phyloP scores from a whole-genome alignment of 2,888 invertebrate genomes.

The Tribolium freemani region DNA sequence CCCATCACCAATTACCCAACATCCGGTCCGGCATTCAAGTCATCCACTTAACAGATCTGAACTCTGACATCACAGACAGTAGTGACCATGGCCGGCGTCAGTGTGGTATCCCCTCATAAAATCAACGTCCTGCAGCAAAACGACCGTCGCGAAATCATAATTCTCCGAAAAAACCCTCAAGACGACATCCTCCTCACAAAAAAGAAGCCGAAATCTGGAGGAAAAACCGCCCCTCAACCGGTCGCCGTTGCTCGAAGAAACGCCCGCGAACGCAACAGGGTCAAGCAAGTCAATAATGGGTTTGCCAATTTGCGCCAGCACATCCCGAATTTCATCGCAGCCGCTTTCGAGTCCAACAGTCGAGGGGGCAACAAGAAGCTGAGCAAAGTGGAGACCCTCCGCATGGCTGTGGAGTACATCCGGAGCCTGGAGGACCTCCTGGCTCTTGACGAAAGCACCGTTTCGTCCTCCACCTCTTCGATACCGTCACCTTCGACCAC shows the following conservation, averaged over 20 bases:
- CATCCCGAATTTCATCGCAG: constrained; percentile 86
- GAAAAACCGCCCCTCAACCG: constrained; percentile 73
- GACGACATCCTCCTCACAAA: constrained; percentile 62
- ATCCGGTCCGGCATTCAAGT: constrained; percentile 50
- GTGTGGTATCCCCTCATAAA: constrained; percentile 73
- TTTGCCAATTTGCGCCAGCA: constrained; percentile 90
- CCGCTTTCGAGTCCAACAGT: constrained; percentile 76
- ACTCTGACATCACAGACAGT: constrained; percentile 33
- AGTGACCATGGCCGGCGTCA: constrained; percentile 65
- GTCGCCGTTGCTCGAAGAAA: constrained; percentile 90
- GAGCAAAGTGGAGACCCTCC: constrained; percentile 89
- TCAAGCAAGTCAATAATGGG: constrained; percentile 93
- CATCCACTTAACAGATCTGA: constrained; percentile 31
- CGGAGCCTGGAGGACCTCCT: constrained; percentile 83
- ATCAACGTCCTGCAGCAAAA: constrained; percentile 76
- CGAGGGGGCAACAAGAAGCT: constrained; percentile 83
- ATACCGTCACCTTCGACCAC: constrained; percentile 68
- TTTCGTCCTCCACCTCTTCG: constrained; percentile 44
- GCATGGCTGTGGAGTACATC: constrained; percentile 93
- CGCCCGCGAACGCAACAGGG: constrained; percentile 92
- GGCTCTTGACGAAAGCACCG: constrained; percentile 71
- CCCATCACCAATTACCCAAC: constrained; percentile 57
- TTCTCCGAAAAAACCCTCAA: constrained; percentile 70
- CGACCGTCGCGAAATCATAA: constrained; percentile 69
- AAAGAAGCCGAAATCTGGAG: constrained; percentile 63